Evolutionary conservation across 2,888 invertebrate genomes (phyloP).

Genomic region (Heliconius cydno): DNA sequence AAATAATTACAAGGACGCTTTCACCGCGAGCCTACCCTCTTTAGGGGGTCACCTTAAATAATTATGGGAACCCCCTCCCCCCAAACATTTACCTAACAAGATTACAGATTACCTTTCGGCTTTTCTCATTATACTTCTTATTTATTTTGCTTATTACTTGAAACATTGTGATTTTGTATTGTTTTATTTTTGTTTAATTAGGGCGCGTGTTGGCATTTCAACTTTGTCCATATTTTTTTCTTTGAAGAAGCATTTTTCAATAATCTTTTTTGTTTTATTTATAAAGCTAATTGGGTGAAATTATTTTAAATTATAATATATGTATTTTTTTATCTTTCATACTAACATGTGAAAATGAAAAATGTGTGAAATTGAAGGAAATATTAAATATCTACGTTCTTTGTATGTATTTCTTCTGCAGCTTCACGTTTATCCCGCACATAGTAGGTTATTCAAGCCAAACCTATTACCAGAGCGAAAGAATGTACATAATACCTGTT

Average conservation of each 20-base stretch:
- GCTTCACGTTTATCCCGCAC: no score
- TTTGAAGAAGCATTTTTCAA: neutral
- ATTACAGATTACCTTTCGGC: constrained; percentile 71
- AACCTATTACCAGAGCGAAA: no score
- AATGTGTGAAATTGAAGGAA: no score
- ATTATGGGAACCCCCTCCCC: constrained; percentile 61
- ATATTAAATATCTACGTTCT: no score
- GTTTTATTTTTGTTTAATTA: constrained; percentile 24
- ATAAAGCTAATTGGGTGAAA: constrained; percentile 2
- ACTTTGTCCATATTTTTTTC: constrained; percentile 3
- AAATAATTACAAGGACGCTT: constrained; percentile 78
- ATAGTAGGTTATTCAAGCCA: no score
- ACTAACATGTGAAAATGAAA: neutral
- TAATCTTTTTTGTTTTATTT: neutral
- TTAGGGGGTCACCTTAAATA: constrained; percentile 73
- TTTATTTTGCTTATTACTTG: constrained; percentile 49
- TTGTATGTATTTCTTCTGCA: no score
- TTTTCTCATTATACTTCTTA: constrained; percentile 55
- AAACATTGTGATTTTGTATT: constrained; percentile 42
- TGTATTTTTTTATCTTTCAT: neutral
- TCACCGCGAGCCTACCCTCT: constrained; percentile 57
- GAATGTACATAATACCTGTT: no score
- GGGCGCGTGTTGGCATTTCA: constrained; percentile 9
- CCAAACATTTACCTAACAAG: constrained; percentile 74
- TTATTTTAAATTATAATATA: neutral